These are phyloP conservation scores for Zeugodacus cucurbitae DNA, from an alignment of 1,140 invertebrate species.

Conservation along the genomic window DNA sequence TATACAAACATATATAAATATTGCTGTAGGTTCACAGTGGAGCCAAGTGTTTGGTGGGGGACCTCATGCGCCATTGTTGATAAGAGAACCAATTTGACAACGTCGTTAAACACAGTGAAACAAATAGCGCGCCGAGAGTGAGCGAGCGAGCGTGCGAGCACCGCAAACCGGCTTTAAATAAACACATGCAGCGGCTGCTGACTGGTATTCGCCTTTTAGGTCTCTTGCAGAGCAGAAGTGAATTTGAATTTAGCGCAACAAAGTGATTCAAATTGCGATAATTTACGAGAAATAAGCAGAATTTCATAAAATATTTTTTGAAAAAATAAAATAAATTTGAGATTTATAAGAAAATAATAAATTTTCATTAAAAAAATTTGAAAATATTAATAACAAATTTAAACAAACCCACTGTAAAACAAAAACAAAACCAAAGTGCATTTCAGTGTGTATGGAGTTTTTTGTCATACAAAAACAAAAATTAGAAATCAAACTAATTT, in stretches of 20 bases:
- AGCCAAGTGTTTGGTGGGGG: not conserved
- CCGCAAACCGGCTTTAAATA: constrained; percentile 62
- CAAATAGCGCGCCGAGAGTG: too few species aligned
- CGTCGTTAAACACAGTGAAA: not conserved
- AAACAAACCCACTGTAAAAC: not conserved
- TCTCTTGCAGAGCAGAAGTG: constrained; percentile 53
- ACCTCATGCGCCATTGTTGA: not conserved
- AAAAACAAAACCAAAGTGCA: constrained; percentile 38
- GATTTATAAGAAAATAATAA: not conserved
- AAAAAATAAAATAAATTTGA: not conserved
- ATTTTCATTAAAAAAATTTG: not conserved
- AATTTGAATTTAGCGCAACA: constrained; percentile 43
- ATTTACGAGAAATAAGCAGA: not conserved
- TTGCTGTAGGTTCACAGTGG: not conserved
- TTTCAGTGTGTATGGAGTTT: not conserved
- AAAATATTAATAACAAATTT: not conserved
- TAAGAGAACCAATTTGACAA: not conserved
- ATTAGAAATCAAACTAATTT: not conserved
- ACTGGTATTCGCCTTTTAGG: constrained; percentile 53
- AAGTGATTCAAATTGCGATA: constrained; percentile 8
- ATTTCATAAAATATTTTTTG: not conserved
- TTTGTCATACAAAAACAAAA: constrained; percentile 15
- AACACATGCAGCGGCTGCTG: constrained; percentile 46
- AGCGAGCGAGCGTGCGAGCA: not conserved
- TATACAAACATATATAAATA: not conserved